Base-by-base conservation (phyloP, 1,140 invertebrate species). In the Ctenoplectra terminalis region DNA sequence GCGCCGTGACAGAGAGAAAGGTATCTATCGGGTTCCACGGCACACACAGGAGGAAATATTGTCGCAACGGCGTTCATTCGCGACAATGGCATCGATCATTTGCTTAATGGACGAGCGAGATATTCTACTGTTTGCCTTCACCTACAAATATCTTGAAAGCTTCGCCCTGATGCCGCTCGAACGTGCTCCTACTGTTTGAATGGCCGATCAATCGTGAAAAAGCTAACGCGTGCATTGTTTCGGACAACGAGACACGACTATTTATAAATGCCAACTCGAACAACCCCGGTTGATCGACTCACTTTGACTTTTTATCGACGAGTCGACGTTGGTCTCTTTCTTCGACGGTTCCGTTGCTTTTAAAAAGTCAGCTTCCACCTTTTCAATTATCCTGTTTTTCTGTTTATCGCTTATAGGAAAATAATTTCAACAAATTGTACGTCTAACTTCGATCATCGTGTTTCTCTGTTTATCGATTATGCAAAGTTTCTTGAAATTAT, bases 121-220 rank as follows among this genome's bases (percentile, higher is more conserved):
- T 75, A 75, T 66, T 52, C 46, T n/a, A 9, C 40, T 74, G 72
- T 74, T 74, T 75, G 60, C 73, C 31, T 64, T 40, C 43, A 15
- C 23, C 46, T 75, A 31, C 56, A 74, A 74, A 74, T 75, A 75
- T 75, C 73, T 75, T 66, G 73, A 75, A 75, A 75, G 46, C 46
- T 66, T 52, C 31, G 48, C n/a, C n/a, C 9, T 23, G 58, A 74
- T 74, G 63, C 31, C 15, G 29, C 26, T 50, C 58, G 23, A 74
- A 74, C 43, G 56, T 63, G 31, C 72, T 37, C n/a, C 29, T n/a
- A 50, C 31, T 52, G n/a, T 66, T 52, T 23, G 50, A 75, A 50
- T 34, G n/a, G n/a, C 3, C 60, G 60, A 64, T 75, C 60, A 64
- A 75, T 75, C 73, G 73, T n/a, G 60, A 50, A 74, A 54, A 64